phyloP scores from a whole-genome alignment of 2,113 vertebrate genomes.

The Tretioscincus oriximinensis region DNA sequence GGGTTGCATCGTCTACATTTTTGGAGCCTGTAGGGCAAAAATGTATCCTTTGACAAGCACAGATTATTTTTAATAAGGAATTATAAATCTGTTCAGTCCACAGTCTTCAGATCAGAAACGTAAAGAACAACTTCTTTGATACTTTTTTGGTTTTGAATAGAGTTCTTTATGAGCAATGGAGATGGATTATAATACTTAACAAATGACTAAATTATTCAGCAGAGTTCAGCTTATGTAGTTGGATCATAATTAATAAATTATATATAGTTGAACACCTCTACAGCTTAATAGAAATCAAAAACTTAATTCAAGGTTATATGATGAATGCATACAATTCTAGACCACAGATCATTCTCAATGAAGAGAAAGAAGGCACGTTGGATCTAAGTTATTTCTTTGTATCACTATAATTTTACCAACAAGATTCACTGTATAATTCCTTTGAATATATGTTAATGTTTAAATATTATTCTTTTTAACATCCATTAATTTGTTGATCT shows the following conservation, averaged over 20 bases:
- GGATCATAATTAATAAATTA: background rate
- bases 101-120: background rate
- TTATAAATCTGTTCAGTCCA: background rate
- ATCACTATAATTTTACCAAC: background rate
- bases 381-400: background rate
- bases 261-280: too few relatives aligned
- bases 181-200: background rate
- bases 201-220: background rate
- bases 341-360: background rate
- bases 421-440: background rate
- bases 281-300: background rate
- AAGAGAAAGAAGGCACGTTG: background rate
- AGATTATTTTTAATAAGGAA: background rate
- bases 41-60: background rate
- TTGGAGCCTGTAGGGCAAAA: background rate
- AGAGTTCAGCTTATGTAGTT: background rate
- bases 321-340: background rate
- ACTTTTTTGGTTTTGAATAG: background rate
- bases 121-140: background rate
- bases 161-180: background rate
- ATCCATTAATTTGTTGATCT: background rate
- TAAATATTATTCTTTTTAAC: background rate
- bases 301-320: background rate
- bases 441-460: background rate
- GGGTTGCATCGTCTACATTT: slow-evolving; percentile 9